Percentiles rank a stretch among this genome's conserved stretches.
phyloP scores from a whole-genome alignment of 2,113 vertebrate species.

The Polypterus bichir region DNA sequence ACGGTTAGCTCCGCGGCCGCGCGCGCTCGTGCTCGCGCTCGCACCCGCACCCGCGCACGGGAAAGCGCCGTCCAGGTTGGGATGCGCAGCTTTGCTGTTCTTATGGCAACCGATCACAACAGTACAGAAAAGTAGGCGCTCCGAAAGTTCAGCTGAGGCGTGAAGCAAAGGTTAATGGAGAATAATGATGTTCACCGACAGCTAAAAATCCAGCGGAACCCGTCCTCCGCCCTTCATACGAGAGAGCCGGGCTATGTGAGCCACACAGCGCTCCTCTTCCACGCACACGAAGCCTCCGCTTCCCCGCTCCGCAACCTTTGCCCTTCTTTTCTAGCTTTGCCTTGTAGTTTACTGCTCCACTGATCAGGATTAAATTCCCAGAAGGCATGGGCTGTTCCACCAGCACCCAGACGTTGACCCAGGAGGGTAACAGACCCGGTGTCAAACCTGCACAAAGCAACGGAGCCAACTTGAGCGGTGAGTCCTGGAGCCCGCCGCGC shows the following conservation, averaged over 20 bases:
- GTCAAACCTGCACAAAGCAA: conserved; percentile 47
- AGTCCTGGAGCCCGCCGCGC: conserved; percentile 18
- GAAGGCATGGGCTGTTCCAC: conserved; percentile 54
- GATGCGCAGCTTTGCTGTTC: neutral
- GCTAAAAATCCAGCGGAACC: conserved; percentile 15
- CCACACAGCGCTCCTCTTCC: neutral
- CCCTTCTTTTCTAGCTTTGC: neutral
- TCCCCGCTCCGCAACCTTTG: neutral
- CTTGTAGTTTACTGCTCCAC: conserved; percentile 2
- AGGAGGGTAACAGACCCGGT: conserved; percentile 45
- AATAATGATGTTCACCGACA: conserved; percentile 26
- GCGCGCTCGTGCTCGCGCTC: too few species aligned
- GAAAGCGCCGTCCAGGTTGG: neutral
- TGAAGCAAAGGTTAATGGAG: conserved; percentile 23
- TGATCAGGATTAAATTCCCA: neutral
- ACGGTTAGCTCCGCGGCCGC: too few species aligned
- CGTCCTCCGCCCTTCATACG: conserved; percentile 5
- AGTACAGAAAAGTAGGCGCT: conserved; percentile 19
- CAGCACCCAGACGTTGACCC: conserved; percentile 45
- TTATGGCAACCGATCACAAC: conserved; percentile 21
- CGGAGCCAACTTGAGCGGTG: conserved; percentile 36
- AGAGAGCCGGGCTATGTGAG: neutral
- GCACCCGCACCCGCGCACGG: too few species aligned
- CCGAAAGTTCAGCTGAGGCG: conserved; percentile 28
- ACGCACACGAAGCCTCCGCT: neutral